Evolutionary conservation across 2,797 vertebrate species (phyloP), one percentile per base, ranked within the genome.

Genomic region (Schizothorax lantsangensis): DNA sequence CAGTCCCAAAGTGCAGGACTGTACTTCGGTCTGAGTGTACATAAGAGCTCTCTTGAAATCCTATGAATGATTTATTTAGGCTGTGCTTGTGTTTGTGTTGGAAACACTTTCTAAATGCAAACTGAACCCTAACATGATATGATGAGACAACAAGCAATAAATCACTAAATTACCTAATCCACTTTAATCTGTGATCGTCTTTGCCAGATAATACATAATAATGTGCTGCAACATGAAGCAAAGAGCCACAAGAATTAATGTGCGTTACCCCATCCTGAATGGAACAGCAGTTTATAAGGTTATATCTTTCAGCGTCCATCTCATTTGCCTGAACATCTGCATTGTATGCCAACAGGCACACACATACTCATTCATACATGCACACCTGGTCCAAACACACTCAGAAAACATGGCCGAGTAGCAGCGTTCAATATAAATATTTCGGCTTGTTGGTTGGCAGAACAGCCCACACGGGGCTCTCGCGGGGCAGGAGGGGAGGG

Each of bases 401-500:
- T 83, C 40, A 88, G 40, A 49, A 57, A 86, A 83, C 68, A 84
- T 26, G 47, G 11, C 38, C 47, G 54, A 57, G 21, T 21, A 5
- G 69, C 59, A 80, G 71, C 72, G 26, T 83, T 84, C 88, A 89
- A 88, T 93, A 92, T 93, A 93, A 92, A 93, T 94, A 93, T 93
- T 94, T 91, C 89, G 85, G 81, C 90, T 91, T 87, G 89, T 91
- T 78, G 84, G 88, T 90, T 80, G 88, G 88, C 75, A 89, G 78
- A 89, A 88, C 69, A 91, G 84, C 79, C 73, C 69, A 86, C 40
- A 83, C 36, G 38, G 78, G 9, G 52, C 21, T 62, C 77, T 86
- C 86, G 74, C 14, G 79, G 87, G 85, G 72, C 33, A 43, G 73
- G 74, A 38, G 72, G 83, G 30, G 30, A 30, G 30, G 30, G 30